A percentile compares a stretch with the other conserved stretches of the same genome.
These are phyloP conservation scores for Diabrotica undecimpunctata DNA, from an alignment of 1,140 invertebrate genomes.

Conservation along the genomic window DNA sequence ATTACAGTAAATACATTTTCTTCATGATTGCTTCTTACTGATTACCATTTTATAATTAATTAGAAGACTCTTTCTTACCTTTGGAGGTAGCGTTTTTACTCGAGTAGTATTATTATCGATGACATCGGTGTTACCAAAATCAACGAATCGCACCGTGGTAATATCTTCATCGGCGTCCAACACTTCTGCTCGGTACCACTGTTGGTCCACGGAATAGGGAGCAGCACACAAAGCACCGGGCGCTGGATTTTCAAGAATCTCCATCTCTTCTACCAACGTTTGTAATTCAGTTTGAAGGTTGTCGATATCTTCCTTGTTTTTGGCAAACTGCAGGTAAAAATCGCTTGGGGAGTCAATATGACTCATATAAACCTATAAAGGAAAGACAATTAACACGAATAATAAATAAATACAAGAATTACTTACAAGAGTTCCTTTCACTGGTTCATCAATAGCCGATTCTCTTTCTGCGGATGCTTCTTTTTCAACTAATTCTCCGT, in stretches of 20 bases:
- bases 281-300: slow-evolving; percentile 60
- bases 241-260: slow-evolving; percentile 54
- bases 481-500: too few relatives aligned
- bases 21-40: too few relatives aligned
- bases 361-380: slow-evolving; percentile 52
- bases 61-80: slow-evolving; percentile 24
- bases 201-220: slow-evolving; percentile 65
- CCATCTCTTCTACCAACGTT: slow-evolving; percentile 49
- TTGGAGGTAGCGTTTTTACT: slow-evolving; percentile 58
- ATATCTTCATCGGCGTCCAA: slow-evolving; percentile 66
- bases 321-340: slow-evolving; percentile 62
- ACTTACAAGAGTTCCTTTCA: too few relatives aligned
- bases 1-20: too few relatives aligned
- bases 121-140: slow-evolving; percentile 77
- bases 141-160: slow-evolving; percentile 74
- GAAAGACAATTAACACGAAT: slow-evolving; percentile 7
- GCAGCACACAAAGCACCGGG: slow-evolving; percentile 68
- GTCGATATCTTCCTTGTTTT: slow-evolving; percentile 51
- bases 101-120: slow-evolving; percentile 53
- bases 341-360: slow-evolving; percentile 62
- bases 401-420: too few relatives aligned
- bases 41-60: not conserved
- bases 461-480: too few relatives aligned
- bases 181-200: slow-evolving; percentile 80
- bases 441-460: too few relatives aligned